Evolutionary conservation across 2,113 vertebrate genomes (phyloP).

Genomic region (Hepsetus odoe): DNA sequence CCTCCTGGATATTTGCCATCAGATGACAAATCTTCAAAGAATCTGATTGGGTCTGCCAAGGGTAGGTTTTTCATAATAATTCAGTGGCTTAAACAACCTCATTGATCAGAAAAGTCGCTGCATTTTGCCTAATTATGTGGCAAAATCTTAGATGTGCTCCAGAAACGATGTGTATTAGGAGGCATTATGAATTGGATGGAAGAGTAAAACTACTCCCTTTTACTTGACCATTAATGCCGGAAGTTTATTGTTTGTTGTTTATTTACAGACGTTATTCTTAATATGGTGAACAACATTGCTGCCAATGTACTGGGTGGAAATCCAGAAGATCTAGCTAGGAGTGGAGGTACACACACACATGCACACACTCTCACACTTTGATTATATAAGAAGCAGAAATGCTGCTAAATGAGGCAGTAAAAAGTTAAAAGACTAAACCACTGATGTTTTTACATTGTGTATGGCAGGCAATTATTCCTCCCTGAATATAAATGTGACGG

Average conservation of each 20-base stretch:
- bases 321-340: conserved; percentile 72
- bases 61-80: conserved; percentile 76
- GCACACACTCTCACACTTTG: not conserved
- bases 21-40: conserved; percentile 88
- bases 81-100: not conserved
- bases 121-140: not conserved
- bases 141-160: too few species aligned
- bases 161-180: too few species aligned
- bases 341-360: conserved; percentile 15
- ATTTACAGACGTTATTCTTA: conserved; percentile 90
- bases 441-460: not conserved
- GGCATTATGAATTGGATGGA: too few species aligned
- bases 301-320: conserved; percentile 93
- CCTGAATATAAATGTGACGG: conserved; percentile 62
- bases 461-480: conserved; percentile 66
- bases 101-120: not conserved
- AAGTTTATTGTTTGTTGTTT: conserved; percentile 10
- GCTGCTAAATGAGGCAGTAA: not conserved
- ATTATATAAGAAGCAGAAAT: not conserved
- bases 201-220: too few species aligned
- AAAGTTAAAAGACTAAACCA: not conserved
- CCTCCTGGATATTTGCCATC: conserved; percentile 80
- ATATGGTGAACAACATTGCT: conserved; percentile 96
- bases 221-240: not conserved
- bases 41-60: conserved; percentile 93